Percentiles rank a stretch among this genome's conserved stretches.
These are phyloP conservation scores for Gallinago jamesoni DNA, from an alignment of 2,113 vertebrate species.

Conservation along the genomic window DNA sequence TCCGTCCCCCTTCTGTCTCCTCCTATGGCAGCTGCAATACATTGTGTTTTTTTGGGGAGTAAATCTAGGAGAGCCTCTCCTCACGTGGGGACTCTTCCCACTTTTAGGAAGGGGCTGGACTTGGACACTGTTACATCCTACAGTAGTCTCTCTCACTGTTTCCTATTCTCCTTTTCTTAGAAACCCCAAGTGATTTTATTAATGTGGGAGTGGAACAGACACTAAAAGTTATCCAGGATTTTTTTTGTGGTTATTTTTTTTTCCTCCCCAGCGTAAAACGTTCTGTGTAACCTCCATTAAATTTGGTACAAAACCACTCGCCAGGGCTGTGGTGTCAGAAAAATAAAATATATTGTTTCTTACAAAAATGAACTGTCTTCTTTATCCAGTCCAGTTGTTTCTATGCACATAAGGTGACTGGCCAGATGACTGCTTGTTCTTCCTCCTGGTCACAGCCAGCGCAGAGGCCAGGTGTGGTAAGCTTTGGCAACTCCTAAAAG, in stretches of 20 bases:
- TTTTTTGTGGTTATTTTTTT: conserved; percentile 84
- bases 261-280: conserved; percentile 92
- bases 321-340: conserved; percentile 98
- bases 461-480: background rate
- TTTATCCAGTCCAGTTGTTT: conserved; percentile 25
- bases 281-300: conserved; percentile 99
- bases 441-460: background rate
- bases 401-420: background rate
- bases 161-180: conserved; percentile 80
- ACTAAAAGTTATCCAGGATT: conserved; percentile 82
- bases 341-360: conserved; percentile 99
- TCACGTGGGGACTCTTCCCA: conserved; percentile 57
- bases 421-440: background rate
- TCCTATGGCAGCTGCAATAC: conserved; percentile 82
- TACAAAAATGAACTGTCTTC: conserved; percentile 78
- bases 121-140: conserved; percentile 72
- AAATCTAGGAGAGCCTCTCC: conserved; percentile 70
- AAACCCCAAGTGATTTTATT: conserved; percentile 80
- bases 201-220: conserved; percentile 82
- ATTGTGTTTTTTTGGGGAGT: conserved; percentile 72
- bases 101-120: conserved; percentile 68
- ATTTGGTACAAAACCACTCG: conserved; percentile 98
- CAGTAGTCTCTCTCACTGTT: conserved; percentile 71
- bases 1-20: conserved; percentile 55
- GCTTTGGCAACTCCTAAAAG: background rate